phyloP scores from a whole-genome alignment of 2,797 vertebrate species.

The Brachyrhaphis roseni region DNA sequence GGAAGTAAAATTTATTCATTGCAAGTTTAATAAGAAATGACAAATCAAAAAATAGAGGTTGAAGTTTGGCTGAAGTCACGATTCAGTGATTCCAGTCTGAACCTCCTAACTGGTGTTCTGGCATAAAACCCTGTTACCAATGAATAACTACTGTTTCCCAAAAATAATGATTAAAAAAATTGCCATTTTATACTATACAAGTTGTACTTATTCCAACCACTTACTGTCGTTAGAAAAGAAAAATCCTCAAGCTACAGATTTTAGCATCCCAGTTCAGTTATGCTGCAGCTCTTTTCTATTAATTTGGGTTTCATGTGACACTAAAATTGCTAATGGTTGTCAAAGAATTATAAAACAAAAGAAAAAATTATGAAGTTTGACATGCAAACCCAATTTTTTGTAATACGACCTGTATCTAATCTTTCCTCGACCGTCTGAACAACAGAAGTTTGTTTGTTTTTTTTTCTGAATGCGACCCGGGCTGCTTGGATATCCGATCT shows the following conservation, averaged over 20 bases:
- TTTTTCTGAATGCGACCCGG: too few species aligned
- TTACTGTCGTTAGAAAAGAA: neutral
- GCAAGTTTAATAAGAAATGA: conserved; percentile 2
- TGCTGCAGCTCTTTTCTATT: neutral
- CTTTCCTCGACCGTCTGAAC: too few species aligned
- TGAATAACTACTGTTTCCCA: neutral
- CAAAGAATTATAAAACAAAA: neutral
- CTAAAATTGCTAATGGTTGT: neutral
- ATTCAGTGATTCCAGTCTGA: neutral
- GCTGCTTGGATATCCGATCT: too few species aligned
- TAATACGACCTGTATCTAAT: too few species aligned
- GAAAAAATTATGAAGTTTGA: too few species aligned
- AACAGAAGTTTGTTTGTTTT: too few species aligned
- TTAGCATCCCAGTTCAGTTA: neutral
- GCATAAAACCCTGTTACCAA: neutral
- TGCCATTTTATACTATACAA: neutral
- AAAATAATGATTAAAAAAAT: neutral
- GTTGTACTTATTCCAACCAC: neutral
- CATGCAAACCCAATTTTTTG: too few species aligned
- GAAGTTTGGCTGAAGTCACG: neutral
- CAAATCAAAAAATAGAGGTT: neutral
- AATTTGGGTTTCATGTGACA: neutral
- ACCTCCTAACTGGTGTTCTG: neutral
- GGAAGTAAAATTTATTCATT: conserved; percentile 18
- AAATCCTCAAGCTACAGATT: neutral